A percentile compares a stretch with the other conserved stretches of the same genome.
phyloP scores from a whole-genome alignment of 2,113 vertebrate genomes.

The Eurypyga helias region DNA sequence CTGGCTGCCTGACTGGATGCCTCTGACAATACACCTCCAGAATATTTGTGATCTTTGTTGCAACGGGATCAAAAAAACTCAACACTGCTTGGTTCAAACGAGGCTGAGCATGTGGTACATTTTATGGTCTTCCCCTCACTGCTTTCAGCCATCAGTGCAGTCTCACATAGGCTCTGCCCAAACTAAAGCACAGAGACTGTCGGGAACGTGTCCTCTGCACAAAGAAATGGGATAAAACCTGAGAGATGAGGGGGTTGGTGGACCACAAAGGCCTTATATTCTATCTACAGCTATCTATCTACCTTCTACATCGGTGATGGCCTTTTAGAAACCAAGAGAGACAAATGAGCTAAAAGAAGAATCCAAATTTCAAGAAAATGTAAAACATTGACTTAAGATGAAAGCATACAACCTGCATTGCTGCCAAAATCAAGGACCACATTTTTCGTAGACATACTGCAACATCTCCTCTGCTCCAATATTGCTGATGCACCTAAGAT shows the following conservation, averaged over 20 bases:
- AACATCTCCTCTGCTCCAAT: neutral
- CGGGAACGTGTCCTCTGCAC: slow-evolving; percentile 9
- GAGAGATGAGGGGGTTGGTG: neutral
- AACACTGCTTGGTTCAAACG: neutral
- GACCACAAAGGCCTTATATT: slow-evolving; percentile 1
- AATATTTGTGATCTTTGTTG: neutral
- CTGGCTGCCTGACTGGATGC: neutral
- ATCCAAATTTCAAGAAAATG: neutral
- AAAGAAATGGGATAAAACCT: slow-evolving; percentile 32
- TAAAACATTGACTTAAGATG: neutral
- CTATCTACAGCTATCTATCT: neutral
- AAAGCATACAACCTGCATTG: accelerated
- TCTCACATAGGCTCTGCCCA: neutral
- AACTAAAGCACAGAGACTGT: neutral
- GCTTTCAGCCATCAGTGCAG: slow-evolving; percentile 46
- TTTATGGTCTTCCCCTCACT: neutral
- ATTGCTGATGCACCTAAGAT: neutral
- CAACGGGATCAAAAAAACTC: neutral
- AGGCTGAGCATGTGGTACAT: neutral
- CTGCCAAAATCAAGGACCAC: neutral
- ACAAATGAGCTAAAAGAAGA: neutral
- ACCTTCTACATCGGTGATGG: too few relatives aligned
- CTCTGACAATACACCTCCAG: neutral
- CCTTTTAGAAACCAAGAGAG: neutral
- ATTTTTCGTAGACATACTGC: neutral